These are phyloP conservation scores for Netelia inedita DNA, from an alignment of 2,888 invertebrate genomes.

Conservation along the genomic window DNA sequence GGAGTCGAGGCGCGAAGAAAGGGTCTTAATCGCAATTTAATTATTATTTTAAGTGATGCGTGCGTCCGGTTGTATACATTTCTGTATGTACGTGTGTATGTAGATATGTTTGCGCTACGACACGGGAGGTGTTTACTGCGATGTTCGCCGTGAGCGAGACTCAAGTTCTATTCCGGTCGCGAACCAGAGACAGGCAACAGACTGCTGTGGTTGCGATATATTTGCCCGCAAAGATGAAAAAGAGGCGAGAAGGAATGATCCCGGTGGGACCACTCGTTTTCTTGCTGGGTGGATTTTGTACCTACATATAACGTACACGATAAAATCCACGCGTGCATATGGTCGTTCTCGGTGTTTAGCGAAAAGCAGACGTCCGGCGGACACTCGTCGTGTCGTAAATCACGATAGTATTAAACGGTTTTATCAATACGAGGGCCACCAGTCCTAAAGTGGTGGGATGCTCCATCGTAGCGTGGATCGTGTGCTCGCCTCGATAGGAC, in stretches of 20 bases:
- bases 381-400: slow-evolving; percentile 74
- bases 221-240: slow-evolving; percentile 48
- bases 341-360: slow-evolving; percentile 45
- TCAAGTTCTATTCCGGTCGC: slow-evolving; percentile 65
- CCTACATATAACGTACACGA: slow-evolving; percentile 32
- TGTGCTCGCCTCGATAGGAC: slow-evolving; percentile 68
- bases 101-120: slow-evolving; percentile 20
- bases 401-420: slow-evolving; percentile 75
- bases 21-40: slow-evolving; percentile 77
- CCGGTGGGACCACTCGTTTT: slow-evolving; percentile 44
- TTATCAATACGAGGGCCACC: slow-evolving; percentile 61
- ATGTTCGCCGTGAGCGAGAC: slow-evolving; percentile 51
- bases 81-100: slow-evolving; percentile 63
- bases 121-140: slow-evolving; percentile 49
- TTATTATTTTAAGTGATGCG: slow-evolving; percentile 79
- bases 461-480: slow-evolving; percentile 71
- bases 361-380: slow-evolving; percentile 33
- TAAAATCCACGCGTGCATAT: slow-evolving; percentile 45
- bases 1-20: slow-evolving; percentile 25
- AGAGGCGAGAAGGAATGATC: slow-evolving; percentile 67
- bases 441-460: slow-evolving; percentile 58
- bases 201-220: slow-evolving; percentile 19
- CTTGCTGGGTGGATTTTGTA: slow-evolving; percentile 40
- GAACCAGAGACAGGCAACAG: slow-evolving; percentile 35
- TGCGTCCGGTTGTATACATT: slow-evolving; percentile 68